Percentiles rank a stretch among this genome's conserved stretches.
Conservation (phyloP, 2,888 invertebrate species). For the Dynastes tityus region DNA sequence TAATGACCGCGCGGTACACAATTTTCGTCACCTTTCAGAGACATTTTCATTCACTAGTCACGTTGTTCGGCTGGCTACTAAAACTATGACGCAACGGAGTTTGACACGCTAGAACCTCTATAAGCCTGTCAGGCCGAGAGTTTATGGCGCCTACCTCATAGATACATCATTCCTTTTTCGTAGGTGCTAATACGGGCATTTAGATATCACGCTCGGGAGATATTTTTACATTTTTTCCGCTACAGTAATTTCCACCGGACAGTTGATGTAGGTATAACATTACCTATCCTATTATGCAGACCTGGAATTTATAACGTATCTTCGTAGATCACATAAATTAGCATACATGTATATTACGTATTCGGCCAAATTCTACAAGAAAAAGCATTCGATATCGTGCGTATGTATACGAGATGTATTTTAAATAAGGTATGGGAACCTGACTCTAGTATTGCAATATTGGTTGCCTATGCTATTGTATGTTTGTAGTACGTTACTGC, state of each 20-base stretch:
- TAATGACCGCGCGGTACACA: no score
- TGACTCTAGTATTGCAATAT: no score
- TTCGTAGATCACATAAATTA: conserved; percentile 33
- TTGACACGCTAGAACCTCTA: no score
- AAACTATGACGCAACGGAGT: no score
- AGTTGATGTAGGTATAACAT: conserved; percentile 31
- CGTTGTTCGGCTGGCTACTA: no score
- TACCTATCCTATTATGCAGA: conserved; percentile 28
- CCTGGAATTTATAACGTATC: conserved; percentile 29
- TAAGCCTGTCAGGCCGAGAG: no score
- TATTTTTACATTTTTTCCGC: conserved; percentile 28
- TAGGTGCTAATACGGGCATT: not conserved
- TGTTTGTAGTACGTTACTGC: no score
- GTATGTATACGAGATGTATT: no score
- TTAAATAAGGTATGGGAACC: not conserved
- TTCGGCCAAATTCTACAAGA: not conserved
- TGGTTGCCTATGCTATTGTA: not conserved
- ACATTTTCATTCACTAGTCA: no score
- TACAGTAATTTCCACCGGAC: conserved; percentile 14
- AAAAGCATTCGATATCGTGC: conserved; percentile 4
- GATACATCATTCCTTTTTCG: not conserved
- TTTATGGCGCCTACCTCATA: no score
- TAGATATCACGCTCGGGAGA: conserved; percentile 15
- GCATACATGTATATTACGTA: no score
- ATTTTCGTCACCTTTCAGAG: no score